phyloP scores from a whole-genome alignment of 2,797 vertebrate species.

The Enteromius trimaculatus region DNA sequence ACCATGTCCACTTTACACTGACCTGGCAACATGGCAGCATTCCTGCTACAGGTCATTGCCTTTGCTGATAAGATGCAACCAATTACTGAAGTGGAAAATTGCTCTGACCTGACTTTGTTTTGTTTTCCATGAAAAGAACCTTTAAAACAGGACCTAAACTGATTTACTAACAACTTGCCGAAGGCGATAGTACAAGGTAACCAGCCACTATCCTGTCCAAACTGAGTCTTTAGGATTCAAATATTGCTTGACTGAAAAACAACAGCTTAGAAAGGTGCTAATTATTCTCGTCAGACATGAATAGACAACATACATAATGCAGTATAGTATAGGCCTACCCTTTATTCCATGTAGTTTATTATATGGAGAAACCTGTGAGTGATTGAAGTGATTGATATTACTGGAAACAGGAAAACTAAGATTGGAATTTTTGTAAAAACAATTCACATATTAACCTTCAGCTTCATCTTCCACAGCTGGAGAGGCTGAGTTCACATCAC shows the following conservation, averaged over 20 bases:
- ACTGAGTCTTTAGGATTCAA: not conserved
- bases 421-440: conserved; percentile 49
- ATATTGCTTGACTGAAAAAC: not conserved
- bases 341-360: conserved; percentile 32
- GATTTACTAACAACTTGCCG: conserved; percentile 32
- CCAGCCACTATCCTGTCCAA: conserved; percentile 32
- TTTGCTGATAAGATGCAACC: conserved; percentile 60
- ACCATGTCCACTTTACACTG: conserved; percentile 27
- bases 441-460: conserved; percentile 61
- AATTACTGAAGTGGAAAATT: conserved; percentile 63
- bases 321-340: not conserved
- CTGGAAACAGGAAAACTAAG: conserved; percentile 54
- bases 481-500: conserved; percentile 22
- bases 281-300: conserved; percentile 5
- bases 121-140: conserved; percentile 66
- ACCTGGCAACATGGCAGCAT: conserved; percentile 55
- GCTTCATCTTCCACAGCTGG: conserved; percentile 57
- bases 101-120: conserved; percentile 65
- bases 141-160: conserved; percentile 42
- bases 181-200: conserved; percentile 49
- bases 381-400: conserved; percentile 60
- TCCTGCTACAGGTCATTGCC: conserved; percentile 59
- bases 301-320: not conserved
- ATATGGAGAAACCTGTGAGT: not conserved
- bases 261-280: not conserved